Evolutionary conservation across 2,113 vertebrate species (phyloP), one percentile per base, ranked within the genome.

Genomic region (Microcebus griseorufus): DNA sequence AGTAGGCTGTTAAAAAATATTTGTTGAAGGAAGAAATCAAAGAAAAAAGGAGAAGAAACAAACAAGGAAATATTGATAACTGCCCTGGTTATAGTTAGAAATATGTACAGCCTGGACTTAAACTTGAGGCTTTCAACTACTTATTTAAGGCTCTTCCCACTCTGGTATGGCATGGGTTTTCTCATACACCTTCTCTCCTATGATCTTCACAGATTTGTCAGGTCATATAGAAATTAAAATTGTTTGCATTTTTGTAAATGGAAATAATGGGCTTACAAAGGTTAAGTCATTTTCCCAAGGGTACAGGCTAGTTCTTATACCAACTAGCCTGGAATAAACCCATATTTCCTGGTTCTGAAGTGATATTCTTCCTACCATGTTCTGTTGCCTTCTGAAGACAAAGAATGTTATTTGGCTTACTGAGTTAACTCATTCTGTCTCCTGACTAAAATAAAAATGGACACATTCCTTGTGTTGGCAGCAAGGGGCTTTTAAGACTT

Each of bases 201-300:
- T 11, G 42, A 69, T 82, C 55, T 88, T 64, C 27, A 89, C 69
- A 81, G 48, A 12, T 32, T 20, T n/a, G 39, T n/a, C 25, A n/a
- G 20, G 58, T 64, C 27, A 92, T 85, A 80, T 88, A 58, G 55
- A 62, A 95, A 70, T 48, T 60, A 80, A 76, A 92, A 42, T 39
- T n/a, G 85, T 42, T 76, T 22, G 45, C 22, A 90, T n/a, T 90
- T 79, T 88, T 79, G 83, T 5, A 95, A 16, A 82, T 29, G 39
- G 73, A 94, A 83, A 83, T 85, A 88, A 95, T 88, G 42, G 58
- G 27, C 22, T 70, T 29, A 72, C 13, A 73, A 94, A 93, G 48
- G 9, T 82, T 42, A 85, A 69, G 34, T 42, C 39, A 78, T 53
- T 82, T 82, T 88, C 32, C 32, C 76, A 64, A n/a, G 25, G 85